Percentiles rank a stretch among this genome's conserved stretches.
These are phyloP conservation scores for Rhamnusium bicolor DNA, from an alignment of 2,888 invertebrate species.

Conservation along the genomic window DNA sequence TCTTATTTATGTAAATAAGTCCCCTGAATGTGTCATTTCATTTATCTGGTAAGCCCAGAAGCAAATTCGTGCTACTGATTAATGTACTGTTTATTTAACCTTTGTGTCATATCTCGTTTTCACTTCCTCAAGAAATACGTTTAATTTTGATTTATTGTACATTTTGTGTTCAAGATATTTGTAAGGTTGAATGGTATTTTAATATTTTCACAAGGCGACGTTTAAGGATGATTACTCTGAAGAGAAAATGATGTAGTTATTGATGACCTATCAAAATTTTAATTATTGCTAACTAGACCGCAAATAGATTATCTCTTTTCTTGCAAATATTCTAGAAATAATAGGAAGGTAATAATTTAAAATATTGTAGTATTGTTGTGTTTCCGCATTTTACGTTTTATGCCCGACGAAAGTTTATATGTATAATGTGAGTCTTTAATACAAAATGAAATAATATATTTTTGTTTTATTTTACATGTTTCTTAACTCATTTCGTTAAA, in stretches of 20 bases:
- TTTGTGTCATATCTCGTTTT: neutral
- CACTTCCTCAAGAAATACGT: neutral
- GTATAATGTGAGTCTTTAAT: too few relatives aligned
- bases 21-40: neutral
- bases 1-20: neutral
- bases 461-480: too few relatives aligned
- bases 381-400: too few relatives aligned
- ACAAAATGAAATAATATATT: too few relatives aligned
- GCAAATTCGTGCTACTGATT: neutral
- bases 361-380: too few relatives aligned
- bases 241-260: neutral
- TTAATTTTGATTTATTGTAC: neutral
- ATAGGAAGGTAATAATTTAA: too few relatives aligned
- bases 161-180: neutral
- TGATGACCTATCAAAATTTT: neutral
- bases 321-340: neutral
- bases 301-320: neutral
- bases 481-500: too few relatives aligned
- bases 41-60: neutral
- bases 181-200: neutral
- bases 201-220: neutral
- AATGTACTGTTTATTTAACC: neutral
- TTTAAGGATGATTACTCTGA: neutral
- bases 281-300: neutral
- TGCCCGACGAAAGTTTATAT: too few relatives aligned